These are phyloP conservation scores for Drosophila eohydei DNA, from an alignment of 2,888 invertebrate species.

Conservation along the genomic window DNA sequence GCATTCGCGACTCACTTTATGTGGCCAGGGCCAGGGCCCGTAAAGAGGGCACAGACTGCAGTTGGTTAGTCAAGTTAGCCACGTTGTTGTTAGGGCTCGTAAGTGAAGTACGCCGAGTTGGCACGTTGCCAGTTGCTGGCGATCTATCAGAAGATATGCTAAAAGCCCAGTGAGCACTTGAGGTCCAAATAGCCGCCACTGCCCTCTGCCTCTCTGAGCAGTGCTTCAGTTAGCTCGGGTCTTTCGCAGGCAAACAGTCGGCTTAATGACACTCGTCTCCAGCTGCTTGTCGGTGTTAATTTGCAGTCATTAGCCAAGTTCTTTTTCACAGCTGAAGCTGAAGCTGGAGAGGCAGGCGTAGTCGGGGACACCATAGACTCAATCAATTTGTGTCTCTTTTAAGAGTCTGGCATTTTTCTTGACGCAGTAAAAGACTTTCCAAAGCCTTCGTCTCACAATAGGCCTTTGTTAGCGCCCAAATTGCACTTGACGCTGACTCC, in stretches of 20 bases:
- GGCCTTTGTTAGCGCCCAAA: conserved; percentile 74
- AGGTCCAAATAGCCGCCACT: conserved; percentile 1
- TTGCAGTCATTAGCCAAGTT: conserved; percentile 77
- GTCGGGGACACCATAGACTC: conserved; percentile 44
- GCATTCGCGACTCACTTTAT: conserved; percentile 20
- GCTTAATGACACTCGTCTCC: conserved; percentile 74
- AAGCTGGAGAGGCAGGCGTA: background rate
- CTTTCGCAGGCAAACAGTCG: conserved; percentile 64
- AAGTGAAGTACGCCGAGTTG: conserved; percentile 64
- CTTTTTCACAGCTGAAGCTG: conserved; percentile 44
- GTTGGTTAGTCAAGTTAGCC: conserved; percentile 3
- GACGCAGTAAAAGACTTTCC: conserved; percentile 50
- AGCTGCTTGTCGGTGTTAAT: conserved; percentile 68
- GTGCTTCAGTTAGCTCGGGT: conserved; percentile 4
- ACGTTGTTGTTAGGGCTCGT: conserved; percentile 21
- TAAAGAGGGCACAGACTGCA: background rate
- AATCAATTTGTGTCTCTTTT: conserved; percentile 72
- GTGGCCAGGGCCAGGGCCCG: background rate
- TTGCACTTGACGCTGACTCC: conserved; percentile 72
- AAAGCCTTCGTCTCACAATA: conserved; percentile 57
- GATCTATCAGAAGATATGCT: conserved; percentile 77
- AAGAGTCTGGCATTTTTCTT: conserved; percentile 56
- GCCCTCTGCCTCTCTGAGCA: background rate
- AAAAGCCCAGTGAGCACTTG: conserved; percentile 69
- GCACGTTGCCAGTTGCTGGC: conserved; percentile 38